phyloP scores from a whole-genome alignment of 2,888 invertebrate genomes.

The Oscheius sp. region DNA sequence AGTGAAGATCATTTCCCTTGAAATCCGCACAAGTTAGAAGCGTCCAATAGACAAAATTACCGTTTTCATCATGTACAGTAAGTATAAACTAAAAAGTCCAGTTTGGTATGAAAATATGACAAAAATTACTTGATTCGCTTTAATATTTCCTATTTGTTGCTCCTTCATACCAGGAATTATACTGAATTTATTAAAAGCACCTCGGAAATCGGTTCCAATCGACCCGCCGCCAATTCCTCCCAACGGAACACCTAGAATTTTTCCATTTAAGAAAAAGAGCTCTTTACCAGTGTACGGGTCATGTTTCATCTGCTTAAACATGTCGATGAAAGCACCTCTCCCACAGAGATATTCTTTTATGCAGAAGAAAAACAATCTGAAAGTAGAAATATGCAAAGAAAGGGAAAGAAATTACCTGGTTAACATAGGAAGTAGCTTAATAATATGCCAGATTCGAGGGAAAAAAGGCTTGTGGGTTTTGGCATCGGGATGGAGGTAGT shows the following conservation, averaged over 20 bases:
- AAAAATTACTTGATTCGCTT: conserved; percentile 50
- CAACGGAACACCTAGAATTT: conserved; percentile 56
- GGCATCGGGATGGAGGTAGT: conserved; percentile 44
- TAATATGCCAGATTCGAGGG: conserved; percentile 53
- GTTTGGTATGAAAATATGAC: neutral
- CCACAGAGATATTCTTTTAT: conserved; percentile 67
- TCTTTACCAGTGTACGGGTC: conserved; percentile 74
- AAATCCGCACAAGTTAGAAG: conserved; percentile 50
- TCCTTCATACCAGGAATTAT: conserved; percentile 89
- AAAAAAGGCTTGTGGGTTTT: conserved; percentile 49
- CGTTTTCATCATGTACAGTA: conserved; percentile 45
- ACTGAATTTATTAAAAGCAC: conserved; percentile 89
- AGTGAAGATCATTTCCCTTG: conserved; percentile 32
- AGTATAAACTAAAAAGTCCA: conserved; percentile 44
- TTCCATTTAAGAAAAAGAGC: neutral
- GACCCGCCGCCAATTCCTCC: conserved; percentile 80
- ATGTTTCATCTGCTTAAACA: conserved; percentile 73
- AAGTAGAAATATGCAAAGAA: neutral
- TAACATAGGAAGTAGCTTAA: conserved; percentile 62
- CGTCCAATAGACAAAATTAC: conserved; percentile 45
- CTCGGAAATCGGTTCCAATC: conserved; percentile 88
- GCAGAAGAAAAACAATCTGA: conserved; percentile 24
- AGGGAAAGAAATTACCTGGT: conserved; percentile 39
- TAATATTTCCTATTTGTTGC: conserved; percentile 79
- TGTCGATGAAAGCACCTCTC: conserved; percentile 74